Evolutionary conservation across 2,888 invertebrate genomes (phyloP), one percentile per base, ranked within the genome.

Genomic region (Eupithecia exiguata): DNA sequence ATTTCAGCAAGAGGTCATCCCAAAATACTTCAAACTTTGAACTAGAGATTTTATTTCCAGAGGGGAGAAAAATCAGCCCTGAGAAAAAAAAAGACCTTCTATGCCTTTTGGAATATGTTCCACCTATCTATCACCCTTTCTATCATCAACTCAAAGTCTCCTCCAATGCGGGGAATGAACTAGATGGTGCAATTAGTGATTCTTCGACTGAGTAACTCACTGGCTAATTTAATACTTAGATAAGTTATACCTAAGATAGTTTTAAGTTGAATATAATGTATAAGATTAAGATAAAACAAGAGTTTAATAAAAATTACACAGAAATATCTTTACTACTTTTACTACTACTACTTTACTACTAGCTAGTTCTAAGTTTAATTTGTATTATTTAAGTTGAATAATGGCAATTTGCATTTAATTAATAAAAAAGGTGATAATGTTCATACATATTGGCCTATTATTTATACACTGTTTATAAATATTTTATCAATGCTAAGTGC

Each of bases 1-100:
- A 78, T 74, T 77, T 78, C 68, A 76, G 69, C 71, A 79, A 79
- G 71, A 78, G 78, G 74, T 67, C 67, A 67, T 67, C 67, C 67
- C 65, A 70, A 72, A 70, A 74, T 36, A 36, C 36, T 36, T 49
- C 61, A 46, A 67, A 71, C 38, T 62, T 70, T 69, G 72, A 77
- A 61, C 74, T 76, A 67, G 74, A 36, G 36, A 36, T 36, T 36
- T 36, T 36, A 36, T 36, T 36, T 36, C 7, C 36, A 36, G 36
- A 36, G 36, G 36, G 36, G 5, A 36, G 36, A 36, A 36, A 36
- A 36, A 36, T 36, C 36, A 36, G 36, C 36, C 36, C 5, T 36
- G 36, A 36, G 36, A 36, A 36, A 36, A 36, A 30, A 36, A 36
- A 36, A 36, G 36, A 36, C 36, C 7, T 36, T 36, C 7, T 5